Evolutionary conservation across 1,140 invertebrate species (phyloP).

Genomic region (Neoseiulus cucumeris): DNA sequence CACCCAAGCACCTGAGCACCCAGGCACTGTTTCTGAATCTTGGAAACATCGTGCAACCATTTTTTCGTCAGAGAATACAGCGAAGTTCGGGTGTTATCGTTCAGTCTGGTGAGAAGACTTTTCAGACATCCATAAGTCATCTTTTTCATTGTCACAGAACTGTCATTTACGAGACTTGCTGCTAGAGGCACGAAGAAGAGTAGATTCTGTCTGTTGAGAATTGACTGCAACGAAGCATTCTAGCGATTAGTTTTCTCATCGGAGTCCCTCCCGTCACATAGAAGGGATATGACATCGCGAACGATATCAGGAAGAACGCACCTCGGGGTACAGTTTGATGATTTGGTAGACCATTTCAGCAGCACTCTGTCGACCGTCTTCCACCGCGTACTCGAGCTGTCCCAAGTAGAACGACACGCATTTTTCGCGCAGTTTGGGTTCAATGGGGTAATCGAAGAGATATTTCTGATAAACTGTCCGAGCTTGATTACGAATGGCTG

Average conservation of each 20-base stretch:
- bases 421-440: constrained; percentile 38
- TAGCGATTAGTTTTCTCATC: constrained; percentile 27
- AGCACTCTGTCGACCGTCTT: constrained; percentile 57
- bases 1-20: constrained; percentile 41
- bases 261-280: no score
- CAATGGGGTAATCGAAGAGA: constrained; percentile 58
- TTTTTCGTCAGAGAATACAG: not conserved
- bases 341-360: constrained; percentile 59
- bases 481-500: constrained; percentile 1
- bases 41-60: not conserved
- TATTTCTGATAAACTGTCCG: constrained; percentile 37
- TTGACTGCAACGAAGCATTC: constrained; percentile 14
- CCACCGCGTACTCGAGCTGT: constrained; percentile 55
- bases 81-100: not conserved
- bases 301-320: constrained; percentile 23
- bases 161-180: constrained; percentile 12
- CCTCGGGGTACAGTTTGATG: constrained; percentile 49
- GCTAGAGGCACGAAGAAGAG: constrained; percentile 12
- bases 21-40: constrained; percentile 25
- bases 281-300: no score
- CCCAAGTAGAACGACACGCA: constrained; percentile 55
- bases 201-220: not conserved
- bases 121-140: not conserved
- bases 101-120: not conserved
- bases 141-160: not conserved